Evolutionary conservation across 2,113 vertebrate species (phyloP).

Genomic region (Corythoichthys intestinalis): DNA sequence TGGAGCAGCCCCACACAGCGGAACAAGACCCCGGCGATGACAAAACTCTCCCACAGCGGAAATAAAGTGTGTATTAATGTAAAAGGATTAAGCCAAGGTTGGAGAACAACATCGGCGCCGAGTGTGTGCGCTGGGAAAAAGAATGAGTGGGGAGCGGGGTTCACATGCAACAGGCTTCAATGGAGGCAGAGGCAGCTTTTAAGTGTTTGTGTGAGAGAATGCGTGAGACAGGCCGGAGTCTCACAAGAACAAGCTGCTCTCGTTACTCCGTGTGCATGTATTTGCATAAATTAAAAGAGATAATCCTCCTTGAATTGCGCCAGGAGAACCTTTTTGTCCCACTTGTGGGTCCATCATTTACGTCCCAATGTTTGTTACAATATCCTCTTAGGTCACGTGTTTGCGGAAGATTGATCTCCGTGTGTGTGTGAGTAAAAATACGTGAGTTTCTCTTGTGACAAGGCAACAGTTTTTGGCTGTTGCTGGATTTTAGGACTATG

Average conservation of each 20-base stretch:
- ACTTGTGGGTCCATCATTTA: conserved; percentile 64
- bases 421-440: neutral
- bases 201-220: conserved; percentile 23
- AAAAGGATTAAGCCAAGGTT: conserved; percentile 34
- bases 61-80: conserved; percentile 23
- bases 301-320: conserved; percentile 63
- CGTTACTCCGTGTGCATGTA: conserved; percentile 59
- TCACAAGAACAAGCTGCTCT: conserved; percentile 54
- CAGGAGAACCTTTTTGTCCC: conserved; percentile 45
- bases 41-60: conserved; percentile 18
- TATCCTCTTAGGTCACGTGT: conserved; percentile 40
- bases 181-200: conserved; percentile 16
- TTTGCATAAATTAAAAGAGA: conserved; percentile 69
- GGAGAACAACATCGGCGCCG: conserved; percentile 24
- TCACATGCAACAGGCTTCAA: conserved; percentile 40
- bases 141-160: conserved; percentile 8
- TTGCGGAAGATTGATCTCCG: conserved; percentile 31
- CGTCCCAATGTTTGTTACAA: conserved; percentile 48
- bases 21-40: conserved; percentile 13
- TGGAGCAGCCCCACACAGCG: conserved; percentile 13
- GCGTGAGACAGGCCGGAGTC: conserved; percentile 29
- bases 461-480: too few species aligned
- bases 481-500: neutral
- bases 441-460: too few species aligned
- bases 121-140: conserved; percentile 19